Conservation (phyloP, 2,888 invertebrate species). For the Scaptodrosophila latifasciaeformis region DNA sequence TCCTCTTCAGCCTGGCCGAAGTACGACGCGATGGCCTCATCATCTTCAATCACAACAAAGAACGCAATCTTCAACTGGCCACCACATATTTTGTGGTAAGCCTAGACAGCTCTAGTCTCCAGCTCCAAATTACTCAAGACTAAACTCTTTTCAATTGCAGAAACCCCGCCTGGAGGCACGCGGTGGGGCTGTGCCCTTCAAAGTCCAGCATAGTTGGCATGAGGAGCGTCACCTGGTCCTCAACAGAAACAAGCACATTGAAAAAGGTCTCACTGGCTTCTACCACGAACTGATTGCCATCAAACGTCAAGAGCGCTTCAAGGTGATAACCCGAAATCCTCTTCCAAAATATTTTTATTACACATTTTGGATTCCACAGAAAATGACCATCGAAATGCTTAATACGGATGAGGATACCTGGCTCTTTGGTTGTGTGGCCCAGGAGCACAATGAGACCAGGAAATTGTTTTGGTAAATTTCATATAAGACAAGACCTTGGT, state of each 20-base stretch:
- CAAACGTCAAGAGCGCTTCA: slow-evolving; percentile 56
- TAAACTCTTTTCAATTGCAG: slow-evolving; percentile 6
- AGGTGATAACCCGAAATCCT: no score
- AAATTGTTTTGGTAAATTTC: slow-evolving; percentile 36
- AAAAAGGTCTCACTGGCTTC: slow-evolving; percentile 58
- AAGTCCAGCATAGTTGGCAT: slow-evolving; percentile 75
- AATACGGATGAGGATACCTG: slow-evolving; percentile 84
- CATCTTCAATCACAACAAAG: slow-evolving; percentile 66
- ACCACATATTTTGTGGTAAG: slow-evolving; percentile 68
- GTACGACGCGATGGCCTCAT: slow-evolving; percentile 52
- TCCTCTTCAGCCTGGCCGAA: slow-evolving; percentile 87
- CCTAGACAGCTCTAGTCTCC: no score
- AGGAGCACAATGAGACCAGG: slow-evolving; percentile 49
- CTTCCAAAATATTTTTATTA: no score
- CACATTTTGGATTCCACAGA: slow-evolving; percentile 29
- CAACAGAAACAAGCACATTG: slow-evolving; percentile 64
- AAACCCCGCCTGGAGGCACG: slow-evolving; percentile 21
- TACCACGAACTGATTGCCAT: slow-evolving; percentile 69
- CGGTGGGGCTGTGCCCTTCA: slow-evolving; percentile 1
- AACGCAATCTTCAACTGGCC: slow-evolving; percentile 59
- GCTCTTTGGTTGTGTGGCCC: slow-evolving; percentile 85
- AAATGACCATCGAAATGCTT: slow-evolving; percentile 79
- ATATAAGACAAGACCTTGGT: no score
- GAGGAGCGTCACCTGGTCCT: slow-evolving; percentile 76
- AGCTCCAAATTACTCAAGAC: background rate